Percentiles rank a stretch among this genome's conserved stretches.
These are phyloP conservation scores for Dasypogon diadema DNA, from an alignment of 2,888 invertebrate genomes.

Conservation along the genomic window DNA sequence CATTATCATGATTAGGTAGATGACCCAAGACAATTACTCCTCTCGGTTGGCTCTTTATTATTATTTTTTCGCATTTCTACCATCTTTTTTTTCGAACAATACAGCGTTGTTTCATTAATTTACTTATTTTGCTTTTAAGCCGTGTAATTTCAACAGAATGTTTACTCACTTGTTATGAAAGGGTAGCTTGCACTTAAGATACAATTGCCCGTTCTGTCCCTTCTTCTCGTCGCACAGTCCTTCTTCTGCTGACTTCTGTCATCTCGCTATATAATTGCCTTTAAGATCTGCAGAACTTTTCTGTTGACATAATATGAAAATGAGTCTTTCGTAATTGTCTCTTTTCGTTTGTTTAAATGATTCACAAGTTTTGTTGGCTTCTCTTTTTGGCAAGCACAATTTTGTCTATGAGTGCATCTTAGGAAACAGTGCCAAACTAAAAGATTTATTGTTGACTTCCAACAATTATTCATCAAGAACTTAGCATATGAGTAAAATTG, in stretches of 20 bases:
- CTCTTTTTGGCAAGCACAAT: neutral
- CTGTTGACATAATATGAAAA: neutral
- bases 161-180: too few species aligned
- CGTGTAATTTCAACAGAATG: too few species aligned
- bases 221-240: too few species aligned
- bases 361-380: neutral
- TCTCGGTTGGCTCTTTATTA: neutral
- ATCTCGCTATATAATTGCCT: too few species aligned
- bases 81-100: neutral
- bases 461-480: too few species aligned
- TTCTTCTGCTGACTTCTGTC: too few species aligned
- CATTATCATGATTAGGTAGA: slow-evolving; percentile 1
- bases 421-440: neutral
- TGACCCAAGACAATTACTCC: neutral
- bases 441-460: neutral
- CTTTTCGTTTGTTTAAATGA: neutral
- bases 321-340: neutral
- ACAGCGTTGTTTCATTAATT: neutral
- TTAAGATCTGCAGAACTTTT: neutral
- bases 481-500: too few species aligned
- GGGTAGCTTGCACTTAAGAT: too few species aligned
- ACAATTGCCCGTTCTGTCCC: too few species aligned
- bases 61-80: neutral
- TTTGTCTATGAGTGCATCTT: neutral
- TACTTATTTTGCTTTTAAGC: neutral